Base-by-base conservation (phyloP, 2,888 invertebrate genomes). In the Xanthia togata region DNA sequence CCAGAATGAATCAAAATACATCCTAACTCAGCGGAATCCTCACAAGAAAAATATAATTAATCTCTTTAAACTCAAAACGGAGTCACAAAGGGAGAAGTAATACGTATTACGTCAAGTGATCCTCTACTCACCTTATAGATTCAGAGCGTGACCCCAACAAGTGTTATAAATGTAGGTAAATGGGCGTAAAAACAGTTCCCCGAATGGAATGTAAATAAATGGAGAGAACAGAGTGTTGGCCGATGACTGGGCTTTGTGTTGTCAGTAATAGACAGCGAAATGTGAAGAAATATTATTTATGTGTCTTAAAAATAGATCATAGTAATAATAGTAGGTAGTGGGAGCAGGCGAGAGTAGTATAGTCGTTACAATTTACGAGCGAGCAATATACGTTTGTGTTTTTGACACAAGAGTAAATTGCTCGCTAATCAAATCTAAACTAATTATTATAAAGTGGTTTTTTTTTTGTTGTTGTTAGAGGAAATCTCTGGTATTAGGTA, bases 121-220 rank as follows among this genome's bases (percentile, higher is more conserved):
- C 57, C 78, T 86, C 76, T 67, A 78, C 75, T 83, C 67, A 77
- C 78, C 79, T 84, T 87, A 88, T 82, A 81, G 88, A 87, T 87
- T 88, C 87, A 78, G 63, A 80, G 76, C 79, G 80, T 84, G 83
- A 78, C 79, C 81, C 78, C 81, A 1, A 81, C 79, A 75, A 87
- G 83, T 86, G 82, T 86, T 88, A 88, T 87, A 88, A 87, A 87
- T 85, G 85, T 88, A 87, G 88, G 87, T 86, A n/a, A n/a, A n/a
- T n/a, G 85, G 65, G 85, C 79, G 86, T 87, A 85, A 87, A 84
- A 87, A 88, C 84, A 81, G 84, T 83, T 81, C 68, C 57, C 55
- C 71, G 80, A 87, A 87, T 83, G 78, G 50, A 78, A 85, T 85
- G 85, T 81, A 85, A 88, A 87, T 88, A 88, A 85, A 88, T 79